These are phyloP conservation scores for Natrix natrix DNA, from an alignment of 2,797 vertebrate genomes.

Conservation along the genomic window DNA sequence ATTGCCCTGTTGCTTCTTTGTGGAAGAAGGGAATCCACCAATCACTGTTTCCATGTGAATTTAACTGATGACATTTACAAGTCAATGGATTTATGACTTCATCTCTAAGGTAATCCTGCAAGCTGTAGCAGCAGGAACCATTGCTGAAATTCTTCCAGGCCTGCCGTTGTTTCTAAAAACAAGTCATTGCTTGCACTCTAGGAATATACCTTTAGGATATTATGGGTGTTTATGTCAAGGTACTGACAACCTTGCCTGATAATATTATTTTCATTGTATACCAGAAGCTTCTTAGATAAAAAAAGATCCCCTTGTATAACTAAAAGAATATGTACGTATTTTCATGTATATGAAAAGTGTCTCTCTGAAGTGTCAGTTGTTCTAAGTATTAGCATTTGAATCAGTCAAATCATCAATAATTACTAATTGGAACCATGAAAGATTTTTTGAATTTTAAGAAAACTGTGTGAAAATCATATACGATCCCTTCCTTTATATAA, in stretches of 20 bases:
- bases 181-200: conserved; percentile 19
- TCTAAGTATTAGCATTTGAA: neutral
- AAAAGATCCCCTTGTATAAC: neutral
- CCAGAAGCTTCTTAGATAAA: neutral
- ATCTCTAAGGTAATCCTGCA: neutral
- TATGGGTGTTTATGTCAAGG: conserved; percentile 5
- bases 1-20: neutral
- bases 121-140: neutral
- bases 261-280: conserved; percentile 16
- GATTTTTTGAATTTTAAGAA: neutral
- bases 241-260: neutral
- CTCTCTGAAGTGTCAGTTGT: neutral
- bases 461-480: neutral
- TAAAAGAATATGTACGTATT: neutral
- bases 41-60: conserved; percentile 3
- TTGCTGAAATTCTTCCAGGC: conserved; percentile 15
- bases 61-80: conserved; percentile 28
- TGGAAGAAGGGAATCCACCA: conserved; percentile 1
- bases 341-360: neutral
- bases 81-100: conserved; percentile 20
- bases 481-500: neutral
- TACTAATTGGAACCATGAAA: neutral
- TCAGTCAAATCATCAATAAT: neutral
- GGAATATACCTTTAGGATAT: conserved; percentile 17
- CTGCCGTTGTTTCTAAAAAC: conserved; percentile 3